Conservation (phyloP, 2,113 vertebrate species). For the Gobio gobio region DNA sequence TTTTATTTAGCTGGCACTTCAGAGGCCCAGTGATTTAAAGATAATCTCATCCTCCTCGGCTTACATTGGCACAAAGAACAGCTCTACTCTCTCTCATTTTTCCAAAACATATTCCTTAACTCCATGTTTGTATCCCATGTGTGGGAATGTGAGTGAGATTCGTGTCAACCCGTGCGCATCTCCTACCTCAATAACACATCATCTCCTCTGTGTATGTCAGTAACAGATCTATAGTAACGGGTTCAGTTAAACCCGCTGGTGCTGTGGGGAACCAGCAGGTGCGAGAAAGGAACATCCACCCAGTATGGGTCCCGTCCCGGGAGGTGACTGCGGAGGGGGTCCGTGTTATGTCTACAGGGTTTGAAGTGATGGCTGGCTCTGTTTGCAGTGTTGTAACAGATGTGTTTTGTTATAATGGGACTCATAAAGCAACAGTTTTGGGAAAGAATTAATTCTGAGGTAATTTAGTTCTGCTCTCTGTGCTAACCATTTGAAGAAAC, state of each 20-base stretch:
- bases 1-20: constrained; percentile 6
- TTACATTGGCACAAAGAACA: constrained; percentile 28
- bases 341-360: constrained; percentile 43
- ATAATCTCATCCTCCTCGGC: constrained; percentile 5
- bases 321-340: not conserved
- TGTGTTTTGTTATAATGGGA: constrained; percentile 39
- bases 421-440: constrained; percentile 31
- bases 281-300: constrained; percentile 5
- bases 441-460: constrained; percentile 37
- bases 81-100: not conserved
- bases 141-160: not conserved
- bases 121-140: constrained; percentile 9
- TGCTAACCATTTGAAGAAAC: not conserved
- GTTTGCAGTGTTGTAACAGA: constrained; percentile 33
- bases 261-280: constrained; percentile 29
- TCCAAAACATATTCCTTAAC: constrained; percentile 20
- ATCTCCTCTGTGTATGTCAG: constrained; percentile 4
- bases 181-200: not conserved
- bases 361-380: not conserved
- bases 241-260: not conserved
- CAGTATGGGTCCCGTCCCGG: not conserved
- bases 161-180: not conserved
- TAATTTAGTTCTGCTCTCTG: not conserved
- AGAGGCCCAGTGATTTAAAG: not conserved
- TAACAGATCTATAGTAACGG: not conserved